Base-by-base conservation (phyloP, 2,888 invertebrate species). In the Eilema griseolum region DNA sequence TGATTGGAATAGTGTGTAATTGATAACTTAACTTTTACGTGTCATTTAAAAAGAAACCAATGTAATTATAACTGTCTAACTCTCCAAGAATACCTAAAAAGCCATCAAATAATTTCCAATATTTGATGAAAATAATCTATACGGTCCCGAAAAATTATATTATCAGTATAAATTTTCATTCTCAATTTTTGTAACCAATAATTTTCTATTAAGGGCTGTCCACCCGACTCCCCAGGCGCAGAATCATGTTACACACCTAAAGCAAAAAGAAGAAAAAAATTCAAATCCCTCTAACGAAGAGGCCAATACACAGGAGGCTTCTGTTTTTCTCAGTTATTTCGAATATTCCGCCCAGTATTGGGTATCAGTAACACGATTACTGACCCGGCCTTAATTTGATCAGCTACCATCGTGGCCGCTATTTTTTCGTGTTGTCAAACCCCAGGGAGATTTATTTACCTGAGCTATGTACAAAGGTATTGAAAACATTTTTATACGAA, bases 311-410 rank as follows among this genome's bases (percentile, higher is more conserved):
- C 94, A 81, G 82, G 94, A 93, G 95, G 87, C 89, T 86, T 85
- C 86, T 92, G 91, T 92, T 93, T 93, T 93, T 89, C 90, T 90
- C 85, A 87, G 89, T 92, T 93, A 91, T 92, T 91, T 86, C 86
- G 90, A 90, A 92, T 90, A 90, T 89, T 91, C 88, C 86, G 82
- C 85, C 88, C 85, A 87, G 92, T 94, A 92, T 95, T 94, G 91
- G 92, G 88, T 94, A 92, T 94, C 94, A 86, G 93, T 95, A 95
- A 95, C 91, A 87, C 89, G 93, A 95, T 95, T 95, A 95, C 93
- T 95, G 95, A 94, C 94, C 94, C 91, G 89, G 85, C 89, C 92
- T 90, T 95, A 95, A 95, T 94, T 94, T 90, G 88, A 95, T 95
- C 92, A 93, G 87, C 82, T 83, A 85, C 83, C 86, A 85, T 74